These are phyloP conservation scores for Dasypogon diadema DNA, from an alignment of 2,888 invertebrate species.

Conservation along the genomic window DNA sequence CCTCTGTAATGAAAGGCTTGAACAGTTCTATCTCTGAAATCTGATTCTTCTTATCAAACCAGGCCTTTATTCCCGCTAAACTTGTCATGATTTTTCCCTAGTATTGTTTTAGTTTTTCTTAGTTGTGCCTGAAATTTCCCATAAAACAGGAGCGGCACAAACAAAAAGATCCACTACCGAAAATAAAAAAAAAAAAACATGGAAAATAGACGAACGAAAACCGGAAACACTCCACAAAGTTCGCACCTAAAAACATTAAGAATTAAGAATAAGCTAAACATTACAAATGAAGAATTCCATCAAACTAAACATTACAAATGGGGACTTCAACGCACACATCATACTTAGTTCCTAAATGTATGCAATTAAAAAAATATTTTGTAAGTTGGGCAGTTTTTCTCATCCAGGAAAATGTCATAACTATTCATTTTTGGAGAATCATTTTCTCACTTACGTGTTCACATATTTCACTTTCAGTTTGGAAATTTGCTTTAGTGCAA, in stretches of 20 bases:
- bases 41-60: constrained; percentile 67
- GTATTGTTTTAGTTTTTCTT: not conserved
- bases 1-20: constrained; percentile 85
- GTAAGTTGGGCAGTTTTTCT: too few relatives aligned
- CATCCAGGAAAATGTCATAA: too few relatives aligned
- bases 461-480: too few relatives aligned
- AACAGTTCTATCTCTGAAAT: constrained; percentile 77
- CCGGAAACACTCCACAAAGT: not conserved
- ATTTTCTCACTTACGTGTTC: too few relatives aligned
- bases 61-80: constrained; percentile 64
- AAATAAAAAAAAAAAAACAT: constrained; percentile 49
- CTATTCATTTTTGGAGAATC: too few relatives aligned
- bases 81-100: constrained; percentile 61
- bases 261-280: too few relatives aligned
- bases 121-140: not conserved
- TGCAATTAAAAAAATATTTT: too few relatives aligned
- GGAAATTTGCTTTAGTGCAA: too few relatives aligned
- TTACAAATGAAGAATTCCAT: too few relatives aligned
- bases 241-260: constrained; percentile 52
- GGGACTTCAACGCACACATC: too few relatives aligned
- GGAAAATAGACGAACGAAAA: constrained; percentile 26
- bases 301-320: too few relatives aligned
- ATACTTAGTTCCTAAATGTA: too few relatives aligned
- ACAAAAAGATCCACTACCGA: constrained; percentile 50
- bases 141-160: constrained; percentile 57